Conservation (phyloP, 1,140 invertebrate species). For the Aethina tumida region DNA sequence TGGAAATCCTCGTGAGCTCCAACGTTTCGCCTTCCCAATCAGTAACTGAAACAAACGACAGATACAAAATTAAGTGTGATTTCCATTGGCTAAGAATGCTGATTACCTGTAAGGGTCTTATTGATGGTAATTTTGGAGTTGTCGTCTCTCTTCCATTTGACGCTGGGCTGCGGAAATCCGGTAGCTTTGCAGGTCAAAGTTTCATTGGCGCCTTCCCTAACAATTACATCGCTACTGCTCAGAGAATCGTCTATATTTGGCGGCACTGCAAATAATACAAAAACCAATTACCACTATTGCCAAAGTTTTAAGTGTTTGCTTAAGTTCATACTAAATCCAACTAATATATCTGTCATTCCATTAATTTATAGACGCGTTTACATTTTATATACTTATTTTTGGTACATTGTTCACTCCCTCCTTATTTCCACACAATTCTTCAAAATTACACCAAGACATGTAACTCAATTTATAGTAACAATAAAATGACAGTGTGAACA, state of each 20-base stretch:
- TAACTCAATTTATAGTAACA: no score
- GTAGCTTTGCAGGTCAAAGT: slow-evolving; percentile 78
- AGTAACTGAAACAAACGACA: slow-evolving; percentile 44
- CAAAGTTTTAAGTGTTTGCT: slow-evolving; percentile 8
- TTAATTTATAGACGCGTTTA: no score
- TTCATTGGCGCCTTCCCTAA: slow-evolving; percentile 81
- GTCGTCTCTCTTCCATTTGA: slow-evolving; percentile 87
- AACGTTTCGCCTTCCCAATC: slow-evolving; percentile 77
- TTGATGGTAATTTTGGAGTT: slow-evolving; percentile 72
- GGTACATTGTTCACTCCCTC: no score
- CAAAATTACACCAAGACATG: no score
- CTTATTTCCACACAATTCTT: no score
- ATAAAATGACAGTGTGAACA: no score
- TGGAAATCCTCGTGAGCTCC: slow-evolving; percentile 74
- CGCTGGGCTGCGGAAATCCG: slow-evolving; percentile 76
- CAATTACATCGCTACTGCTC: slow-evolving; percentile 84
- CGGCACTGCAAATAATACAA: slow-evolving; percentile 57
- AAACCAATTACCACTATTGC: slow-evolving; percentile 7
- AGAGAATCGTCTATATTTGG: slow-evolving; percentile 84
- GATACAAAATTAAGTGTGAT: neutral
- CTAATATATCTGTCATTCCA: no score
- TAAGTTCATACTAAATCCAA: no score
- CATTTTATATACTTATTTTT: no score
- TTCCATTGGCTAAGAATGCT: slow-evolving; percentile 1
- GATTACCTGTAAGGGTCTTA: slow-evolving; percentile 65